A percentile compares a stretch with the other conserved stretches of the same genome.
phyloP scores from a whole-genome alignment of 1,140 invertebrate genomes.

The Dendrolimus punctatus region DNA sequence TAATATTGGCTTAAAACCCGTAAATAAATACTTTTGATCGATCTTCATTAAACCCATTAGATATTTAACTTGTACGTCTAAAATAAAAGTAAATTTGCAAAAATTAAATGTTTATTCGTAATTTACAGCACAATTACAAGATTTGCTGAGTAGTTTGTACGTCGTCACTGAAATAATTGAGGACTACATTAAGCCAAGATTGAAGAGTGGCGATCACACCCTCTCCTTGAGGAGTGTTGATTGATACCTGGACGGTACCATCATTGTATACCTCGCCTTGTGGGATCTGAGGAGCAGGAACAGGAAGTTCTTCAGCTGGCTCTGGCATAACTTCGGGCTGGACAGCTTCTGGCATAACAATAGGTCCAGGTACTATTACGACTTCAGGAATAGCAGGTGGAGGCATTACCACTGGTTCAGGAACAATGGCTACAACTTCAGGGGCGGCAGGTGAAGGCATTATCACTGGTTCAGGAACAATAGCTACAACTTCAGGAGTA shows the following conservation, averaged over 20 bases:
- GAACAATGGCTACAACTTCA: slow-evolving; percentile 11
- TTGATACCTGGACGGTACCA: slow-evolving; percentile 34
- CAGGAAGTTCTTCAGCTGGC: slow-evolving; percentile 9
- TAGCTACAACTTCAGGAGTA: slow-evolving; percentile 11
- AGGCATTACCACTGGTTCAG: slow-evolving; percentile 5
- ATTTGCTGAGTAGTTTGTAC: slow-evolving; percentile 36
- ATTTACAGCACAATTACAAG: slow-evolving; percentile 18
- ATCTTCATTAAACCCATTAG: too few species aligned
- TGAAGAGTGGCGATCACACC: slow-evolving; percentile 31
- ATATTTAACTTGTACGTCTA: background rate
- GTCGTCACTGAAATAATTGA: slow-evolving; percentile 42
- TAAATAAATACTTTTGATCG: too few species aligned
- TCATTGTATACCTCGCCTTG: slow-evolving; percentile 42
- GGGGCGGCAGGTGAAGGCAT: slow-evolving; percentile 16
- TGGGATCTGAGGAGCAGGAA: slow-evolving; percentile 14
- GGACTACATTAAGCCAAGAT: slow-evolving; percentile 43
- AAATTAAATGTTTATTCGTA: background rate
- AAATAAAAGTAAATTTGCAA: background rate
- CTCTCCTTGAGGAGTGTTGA: slow-evolving; percentile 31
- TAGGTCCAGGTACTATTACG: slow-evolving; percentile 10
- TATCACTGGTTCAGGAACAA: slow-evolving; percentile 13
- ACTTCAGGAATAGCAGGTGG: slow-evolving; percentile 10
- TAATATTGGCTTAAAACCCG: too few species aligned
- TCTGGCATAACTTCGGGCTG: slow-evolving; percentile 15
- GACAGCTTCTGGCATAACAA: slow-evolving; percentile 3